phyloP scores from a whole-genome alignment of 2,888 invertebrate genomes.

The Sminthurinus aureus region DNA sequence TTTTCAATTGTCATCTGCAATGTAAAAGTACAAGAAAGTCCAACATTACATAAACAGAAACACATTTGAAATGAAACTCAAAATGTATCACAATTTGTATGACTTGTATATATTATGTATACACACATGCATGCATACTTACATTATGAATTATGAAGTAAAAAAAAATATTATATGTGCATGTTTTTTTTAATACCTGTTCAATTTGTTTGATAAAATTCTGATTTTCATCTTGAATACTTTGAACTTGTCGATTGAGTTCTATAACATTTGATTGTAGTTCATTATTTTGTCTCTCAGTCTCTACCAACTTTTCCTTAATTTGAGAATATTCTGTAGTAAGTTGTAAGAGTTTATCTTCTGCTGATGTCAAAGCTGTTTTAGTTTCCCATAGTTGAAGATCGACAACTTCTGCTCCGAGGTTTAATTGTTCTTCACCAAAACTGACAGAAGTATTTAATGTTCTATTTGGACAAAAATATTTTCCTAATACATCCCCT shows the following conservation, averaged over 20 bases:
- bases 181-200: not conserved
- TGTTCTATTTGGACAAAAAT: constrained; percentile 16
- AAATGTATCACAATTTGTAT: not conserved
- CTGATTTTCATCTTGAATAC: no score
- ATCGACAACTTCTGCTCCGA: constrained; percentile 34
- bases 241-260: not conserved
- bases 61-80: no score
- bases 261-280: not conserved
- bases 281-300: not conserved
- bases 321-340: not conserved
- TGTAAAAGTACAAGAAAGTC: no score
- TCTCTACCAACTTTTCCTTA: not conserved
- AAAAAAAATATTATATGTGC: no score
- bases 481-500: constrained; percentile 6
- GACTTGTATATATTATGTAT: no score
- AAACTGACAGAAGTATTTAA: constrained; percentile 24
- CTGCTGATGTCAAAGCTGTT: not conserved
- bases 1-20: no score
- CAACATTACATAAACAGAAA: no score
- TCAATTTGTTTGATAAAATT: not conserved
- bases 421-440: constrained; percentile 17
- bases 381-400: constrained; percentile 30
- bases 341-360: not conserved
- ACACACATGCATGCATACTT: no score
- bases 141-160: no score